phyloP scores from a whole-genome alignment of 2,888 invertebrate species.

The Hirtodrosophila cameraria region DNA sequence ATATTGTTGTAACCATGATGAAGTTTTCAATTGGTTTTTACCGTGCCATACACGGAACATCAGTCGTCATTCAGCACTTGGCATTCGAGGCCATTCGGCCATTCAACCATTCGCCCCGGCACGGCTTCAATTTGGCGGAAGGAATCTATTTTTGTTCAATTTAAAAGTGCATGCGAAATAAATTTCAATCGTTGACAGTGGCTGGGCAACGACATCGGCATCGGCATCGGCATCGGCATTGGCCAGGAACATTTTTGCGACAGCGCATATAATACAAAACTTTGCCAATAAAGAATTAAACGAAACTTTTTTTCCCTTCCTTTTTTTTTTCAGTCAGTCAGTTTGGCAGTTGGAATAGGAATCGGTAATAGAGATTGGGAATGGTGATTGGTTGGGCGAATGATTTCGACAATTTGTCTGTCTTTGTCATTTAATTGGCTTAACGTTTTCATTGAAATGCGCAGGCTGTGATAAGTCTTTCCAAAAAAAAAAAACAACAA shows the following conservation, averaged over 20 bases:
- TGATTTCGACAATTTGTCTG: slow-evolving; percentile 48
- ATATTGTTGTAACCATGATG: slow-evolving; percentile 79
- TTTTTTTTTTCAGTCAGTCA: background rate
- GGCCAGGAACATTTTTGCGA: slow-evolving; percentile 12
- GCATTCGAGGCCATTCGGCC: background rate
- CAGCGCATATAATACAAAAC: slow-evolving; percentile 43
- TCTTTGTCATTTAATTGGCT: slow-evolving; percentile 66
- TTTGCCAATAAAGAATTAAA: slow-evolving; percentile 68
- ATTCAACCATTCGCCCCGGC: slow-evolving; percentile 3
- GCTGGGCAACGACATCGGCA: no score
- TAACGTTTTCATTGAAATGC: slow-evolving; percentile 44
- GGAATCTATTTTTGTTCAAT: slow-evolving; percentile 74
- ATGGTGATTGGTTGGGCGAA: slow-evolving; percentile 15
- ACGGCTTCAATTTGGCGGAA: slow-evolving; percentile 52
- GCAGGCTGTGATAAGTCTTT: background rate
- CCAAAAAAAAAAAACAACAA: no score
- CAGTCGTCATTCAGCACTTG: background rate
- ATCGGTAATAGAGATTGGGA: slow-evolving; percentile 17
- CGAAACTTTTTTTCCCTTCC: slow-evolving; percentile 22
- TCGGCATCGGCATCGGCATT: no score
- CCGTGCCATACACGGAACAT: slow-evolving; percentile 41
- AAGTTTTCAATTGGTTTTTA: slow-evolving; percentile 77
- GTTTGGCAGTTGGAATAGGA: slow-evolving; percentile 21
- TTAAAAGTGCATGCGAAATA: slow-evolving; percentile 72
- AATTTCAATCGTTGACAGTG: slow-evolving; percentile 54